Conservation (phyloP, 2,797 vertebrate species). For the Amphiprion clarkii region DNA sequence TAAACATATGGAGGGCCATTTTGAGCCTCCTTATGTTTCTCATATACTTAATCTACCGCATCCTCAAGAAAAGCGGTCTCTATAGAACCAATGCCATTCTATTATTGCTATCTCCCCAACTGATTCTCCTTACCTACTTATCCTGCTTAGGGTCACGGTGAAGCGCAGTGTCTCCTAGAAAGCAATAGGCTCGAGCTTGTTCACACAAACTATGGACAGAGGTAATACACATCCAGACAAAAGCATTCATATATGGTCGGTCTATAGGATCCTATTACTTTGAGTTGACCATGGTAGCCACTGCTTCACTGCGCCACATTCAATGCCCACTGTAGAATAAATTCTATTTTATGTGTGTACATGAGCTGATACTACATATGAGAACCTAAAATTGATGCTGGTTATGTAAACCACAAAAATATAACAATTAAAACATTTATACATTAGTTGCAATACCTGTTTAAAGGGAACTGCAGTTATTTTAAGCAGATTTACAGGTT, state of each 20-base stretch:
- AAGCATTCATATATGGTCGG: background rate
- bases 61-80: slow-evolving; percentile 10
- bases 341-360: no score
- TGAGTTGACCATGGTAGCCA: background rate
- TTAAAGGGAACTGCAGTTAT: no score
- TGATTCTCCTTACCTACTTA: background rate
- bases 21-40: background rate
- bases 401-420: no score
- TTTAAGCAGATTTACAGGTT: no score
- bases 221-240: background rate
- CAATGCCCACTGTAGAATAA: no score
- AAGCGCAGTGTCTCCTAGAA: background rate
- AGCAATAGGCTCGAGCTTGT: background rate
- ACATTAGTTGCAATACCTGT: no score
- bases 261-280: background rate
- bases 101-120: slow-evolving; percentile 2
- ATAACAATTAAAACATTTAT: no score
- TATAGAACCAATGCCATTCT: background rate
- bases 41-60: background rate
- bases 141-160: background rate
- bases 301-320: no score
- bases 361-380: no score
- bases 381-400: no score
- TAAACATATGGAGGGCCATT: slow-evolving; percentile 6
- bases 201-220: background rate